Base-by-base conservation (phyloP, 2,797 vertebrate genomes). In the Lepidocolaptes lacrymiger region DNA sequence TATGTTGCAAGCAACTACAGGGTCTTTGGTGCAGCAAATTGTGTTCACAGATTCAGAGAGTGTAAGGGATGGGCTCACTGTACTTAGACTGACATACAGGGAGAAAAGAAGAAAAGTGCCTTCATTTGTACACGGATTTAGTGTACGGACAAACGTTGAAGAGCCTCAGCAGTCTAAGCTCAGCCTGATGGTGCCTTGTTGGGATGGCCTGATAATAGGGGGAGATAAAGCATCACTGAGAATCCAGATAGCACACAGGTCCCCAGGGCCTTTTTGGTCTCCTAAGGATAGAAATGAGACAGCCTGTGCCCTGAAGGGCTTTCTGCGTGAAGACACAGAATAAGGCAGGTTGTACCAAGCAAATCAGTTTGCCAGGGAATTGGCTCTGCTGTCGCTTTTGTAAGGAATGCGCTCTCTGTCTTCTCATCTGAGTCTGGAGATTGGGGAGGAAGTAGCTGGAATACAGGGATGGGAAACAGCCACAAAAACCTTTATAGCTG, bases 301-400 rank as follows among this genome's bases (percentile, higher is more conserved):
- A 82, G 52, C 30, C 26, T 48, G 34, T 80, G 78, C 82, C 93
- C 85, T 78, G 34, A 39, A 89, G 85, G 44, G 26, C 21, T 89
- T 80, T 89, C 82, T 61, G 26, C 54, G 64, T 89, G 75, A 79
- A 61, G 61, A 71, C 27, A 37, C 4, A 41, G 44, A 56, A n/a
- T 43, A 76, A 30, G 34, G 49, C 36, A 84, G 64, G 20, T 28
- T 61, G 18, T n/a, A 94, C 27, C 51, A 71, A 71, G 56, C 23
- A 80, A 46, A 71, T 32, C 12, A 39, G 1, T 71, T 71, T 74
- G 13, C 5, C 54, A 26, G 28, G 34, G 44, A 85, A 61, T 16
- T 52, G 41, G 14, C 37, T 72, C 14, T 71, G 21, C 26, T 71
- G 21, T 51, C 59, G 49, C 48, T 26, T 36, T 52, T 64, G 23